Evolutionary conservation across 2,888 invertebrate species (phyloP).

Genomic region (Mythimna ferrago): DNA sequence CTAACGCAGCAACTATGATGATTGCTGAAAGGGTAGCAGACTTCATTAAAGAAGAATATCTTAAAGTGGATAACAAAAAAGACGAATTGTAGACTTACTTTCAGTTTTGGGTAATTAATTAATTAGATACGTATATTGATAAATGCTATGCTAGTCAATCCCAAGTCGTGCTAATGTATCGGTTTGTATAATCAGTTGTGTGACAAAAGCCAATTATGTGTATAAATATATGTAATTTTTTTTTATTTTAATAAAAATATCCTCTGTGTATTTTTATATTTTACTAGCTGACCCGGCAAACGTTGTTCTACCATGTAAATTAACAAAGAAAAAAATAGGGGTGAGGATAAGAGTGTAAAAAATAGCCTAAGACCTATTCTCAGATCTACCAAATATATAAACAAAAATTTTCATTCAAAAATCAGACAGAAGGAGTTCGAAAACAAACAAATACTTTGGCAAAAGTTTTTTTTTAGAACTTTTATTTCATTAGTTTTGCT

Average conservation of each 20-base stretch:
- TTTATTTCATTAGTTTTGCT: slow-evolving; percentile 29
- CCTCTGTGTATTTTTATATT: background rate
- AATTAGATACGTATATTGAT: slow-evolving; percentile 1
- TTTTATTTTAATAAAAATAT: background rate
- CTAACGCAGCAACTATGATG: slow-evolving; percentile 86
- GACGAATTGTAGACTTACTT: slow-evolving; percentile 75
- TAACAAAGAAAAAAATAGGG: too few species aligned
- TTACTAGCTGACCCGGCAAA: too few species aligned
- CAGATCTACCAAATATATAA: too few species aligned
- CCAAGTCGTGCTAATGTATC: slow-evolving; percentile 7
- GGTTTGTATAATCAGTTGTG: background rate
- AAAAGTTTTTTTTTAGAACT: too few species aligned
- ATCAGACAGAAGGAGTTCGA: too few species aligned
- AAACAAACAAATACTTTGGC: too few species aligned
- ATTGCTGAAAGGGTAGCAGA: slow-evolving; percentile 86
- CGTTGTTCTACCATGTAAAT: too few species aligned
- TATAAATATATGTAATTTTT: background rate
- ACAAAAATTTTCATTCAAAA: too few species aligned
- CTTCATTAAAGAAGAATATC: slow-evolving; percentile 81
- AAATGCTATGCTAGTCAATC: slow-evolving; percentile 39
- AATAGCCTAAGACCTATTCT: too few species aligned
- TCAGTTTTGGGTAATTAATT: background rate
- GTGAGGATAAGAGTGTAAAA: too few species aligned
- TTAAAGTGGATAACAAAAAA: slow-evolving; percentile 58
- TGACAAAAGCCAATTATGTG: slow-evolving; percentile 8